These are phyloP conservation scores for Drosophila mimica DNA, from an alignment of 2,888 invertebrate genomes.

Conservation along the genomic window DNA sequence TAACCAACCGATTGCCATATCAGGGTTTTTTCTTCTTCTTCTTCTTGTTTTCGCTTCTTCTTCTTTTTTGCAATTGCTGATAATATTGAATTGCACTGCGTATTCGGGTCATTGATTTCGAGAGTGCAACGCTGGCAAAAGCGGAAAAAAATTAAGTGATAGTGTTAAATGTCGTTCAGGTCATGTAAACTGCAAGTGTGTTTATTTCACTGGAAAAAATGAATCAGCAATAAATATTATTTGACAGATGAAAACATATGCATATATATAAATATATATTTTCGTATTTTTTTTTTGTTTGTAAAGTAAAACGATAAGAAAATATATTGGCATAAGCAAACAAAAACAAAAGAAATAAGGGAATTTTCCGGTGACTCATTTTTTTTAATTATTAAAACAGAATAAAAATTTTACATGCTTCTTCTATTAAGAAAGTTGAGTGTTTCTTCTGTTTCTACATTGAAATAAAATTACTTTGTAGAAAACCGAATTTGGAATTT, in stretches of 20 bases:
- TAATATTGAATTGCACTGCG: constrained; percentile 33
- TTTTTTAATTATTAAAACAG: neutral
- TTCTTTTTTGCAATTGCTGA: constrained; percentile 13
- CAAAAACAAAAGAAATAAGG: neutral
- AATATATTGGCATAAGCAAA: neutral
- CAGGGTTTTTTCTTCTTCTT: constrained; percentile 1
- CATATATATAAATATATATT: neutral
- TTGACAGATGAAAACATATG: neutral
- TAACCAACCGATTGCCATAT: constrained; percentile 29
- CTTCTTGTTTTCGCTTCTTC: neutral
- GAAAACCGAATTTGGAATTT: neutral
- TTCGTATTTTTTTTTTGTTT: neutral
- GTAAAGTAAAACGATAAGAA: neutral
- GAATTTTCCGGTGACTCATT: neutral
- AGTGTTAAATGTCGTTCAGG: constrained; percentile 32
- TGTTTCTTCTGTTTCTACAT: neutral
- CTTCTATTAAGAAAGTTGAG: neutral
- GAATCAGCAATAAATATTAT: constrained; percentile 12
- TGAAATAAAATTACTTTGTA: neutral
- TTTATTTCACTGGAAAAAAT: constrained; percentile 24
- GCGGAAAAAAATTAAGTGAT: constrained; percentile 42
- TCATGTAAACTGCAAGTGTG: constrained; percentile 18
- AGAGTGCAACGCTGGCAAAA: constrained; percentile 37
- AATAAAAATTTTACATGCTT: neutral
- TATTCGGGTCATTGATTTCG: constrained; percentile 58